These are phyloP conservation scores for Andrena cerasifolii DNA, from an alignment of 1,140 invertebrate species.

Conservation along the genomic window DNA sequence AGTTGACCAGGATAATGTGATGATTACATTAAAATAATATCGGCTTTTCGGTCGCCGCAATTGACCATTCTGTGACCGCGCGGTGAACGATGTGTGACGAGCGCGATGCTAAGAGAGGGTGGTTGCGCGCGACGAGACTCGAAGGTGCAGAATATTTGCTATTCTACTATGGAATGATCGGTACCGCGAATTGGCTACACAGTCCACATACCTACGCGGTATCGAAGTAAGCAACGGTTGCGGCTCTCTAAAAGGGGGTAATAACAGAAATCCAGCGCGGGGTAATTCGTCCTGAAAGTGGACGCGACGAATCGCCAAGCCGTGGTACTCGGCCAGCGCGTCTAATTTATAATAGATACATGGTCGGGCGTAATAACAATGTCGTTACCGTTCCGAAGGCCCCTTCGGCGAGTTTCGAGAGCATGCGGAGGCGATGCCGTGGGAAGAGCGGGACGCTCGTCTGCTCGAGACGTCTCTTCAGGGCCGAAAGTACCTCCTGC, in stretches of 20 bases:
- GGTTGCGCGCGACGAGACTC: too few relatives aligned
- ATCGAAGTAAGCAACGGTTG: background rate
- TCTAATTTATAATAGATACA: conserved; percentile 50
- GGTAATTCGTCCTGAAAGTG: conserved; percentile 8
- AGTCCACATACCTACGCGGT: too few relatives aligned
- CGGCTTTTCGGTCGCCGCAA: too few relatives aligned
- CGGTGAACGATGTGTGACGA: too few relatives aligned
- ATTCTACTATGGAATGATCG: too few relatives aligned
- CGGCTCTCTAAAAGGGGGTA: background rate
- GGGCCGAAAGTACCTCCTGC: conserved; percentile 87
- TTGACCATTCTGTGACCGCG: too few relatives aligned
- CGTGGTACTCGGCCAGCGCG: conserved; percentile 1
- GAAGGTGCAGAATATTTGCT: too few relatives aligned
- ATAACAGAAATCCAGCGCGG: background rate
- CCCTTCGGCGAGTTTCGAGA: conserved; percentile 94
- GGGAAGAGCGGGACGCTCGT: conserved; percentile 91
- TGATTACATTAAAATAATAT: background rate
- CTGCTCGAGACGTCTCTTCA: conserved; percentile 87
- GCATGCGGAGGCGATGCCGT: conserved; percentile 91
- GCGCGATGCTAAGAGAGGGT: too few relatives aligned
- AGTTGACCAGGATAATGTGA: background rate
- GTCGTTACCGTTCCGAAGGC: conserved; percentile 92
- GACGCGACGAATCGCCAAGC: conserved; percentile 27
- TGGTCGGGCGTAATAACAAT: conserved; percentile 50
- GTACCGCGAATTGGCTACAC: too few relatives aligned